Base-by-base conservation (phyloP, 2,888 invertebrate species). In the Pheosia gnoma region DNA sequence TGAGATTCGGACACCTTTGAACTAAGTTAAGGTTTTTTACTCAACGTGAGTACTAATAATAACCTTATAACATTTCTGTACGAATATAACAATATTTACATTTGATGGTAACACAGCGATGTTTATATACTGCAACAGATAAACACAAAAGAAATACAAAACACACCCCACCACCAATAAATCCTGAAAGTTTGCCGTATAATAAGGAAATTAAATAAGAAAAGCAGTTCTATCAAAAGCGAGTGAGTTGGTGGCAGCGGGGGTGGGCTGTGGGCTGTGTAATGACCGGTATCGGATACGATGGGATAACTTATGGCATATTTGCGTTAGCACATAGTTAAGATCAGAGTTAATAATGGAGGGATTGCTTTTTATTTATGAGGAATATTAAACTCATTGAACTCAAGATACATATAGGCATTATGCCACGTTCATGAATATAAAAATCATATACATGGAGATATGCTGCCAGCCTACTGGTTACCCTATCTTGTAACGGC, bases 281-380 rank as follows among this genome's bases (percentile, higher is more conserved):
- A 74, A 76, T 72, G 72, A 72, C 79, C 79, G 71, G 71, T 78
- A 72, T 68, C 73, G 69, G 66, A 61, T 62, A 61, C 70, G 76
- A 81, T 71, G 72, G 71, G 67, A 63, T 70, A 75, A 80, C 74
- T 75, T 70, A 55, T 57, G 71, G 66, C 68, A 67, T 66, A n/a
- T 58, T 54, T 71, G 65, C 59, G 64, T 25, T 25, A 71, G 68
- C 58, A 55, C 59, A 60, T 51, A 13, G 6, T 8, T 9, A 47
- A n/a, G 11, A 4, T 47, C 47, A 4, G 9, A 11, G 47, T 43
- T 43, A n/a, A 7, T 25, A 51, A 7, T 25, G 11, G 47, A n/a
- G 10, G 3, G 3, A 47, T 47, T 3, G 10, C 25, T 25, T 25
- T 25, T 25, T 25, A 25, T 25, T 25, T 25, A 25, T 25, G 25